Evolutionary conservation across 2,797 vertebrate species (phyloP).

Genomic region (Gobio occitaniae): DNA sequence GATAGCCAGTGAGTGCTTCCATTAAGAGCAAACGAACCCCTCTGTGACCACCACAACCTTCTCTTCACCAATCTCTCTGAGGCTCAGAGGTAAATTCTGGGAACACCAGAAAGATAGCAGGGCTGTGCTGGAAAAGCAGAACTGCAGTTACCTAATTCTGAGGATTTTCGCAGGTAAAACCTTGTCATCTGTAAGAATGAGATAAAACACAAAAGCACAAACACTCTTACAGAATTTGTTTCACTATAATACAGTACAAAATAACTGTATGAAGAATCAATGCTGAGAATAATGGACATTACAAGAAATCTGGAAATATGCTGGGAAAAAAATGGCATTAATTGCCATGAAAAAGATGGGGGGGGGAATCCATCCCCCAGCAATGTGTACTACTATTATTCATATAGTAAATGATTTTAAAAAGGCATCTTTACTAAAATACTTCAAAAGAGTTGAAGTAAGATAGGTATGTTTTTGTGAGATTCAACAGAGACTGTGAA

Average conservation of each 20-base stretch:
- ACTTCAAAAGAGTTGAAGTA: not conserved
- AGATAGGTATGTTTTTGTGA: not conserved
- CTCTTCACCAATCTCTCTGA: slow-evolving; percentile 14
- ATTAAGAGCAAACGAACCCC: slow-evolving; percentile 46
- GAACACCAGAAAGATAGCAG: not conserved
- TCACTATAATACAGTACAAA: not conserved
- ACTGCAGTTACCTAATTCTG: slow-evolving; percentile 1
- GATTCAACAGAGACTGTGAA: not conserved
- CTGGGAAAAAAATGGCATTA: not conserved
- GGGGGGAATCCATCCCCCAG: not conserved
- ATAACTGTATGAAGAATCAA: not conserved
- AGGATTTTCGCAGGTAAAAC: not conserved
- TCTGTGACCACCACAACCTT: slow-evolving; percentile 33
- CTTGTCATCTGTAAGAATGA: not conserved
- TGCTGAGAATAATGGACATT: not conserved
- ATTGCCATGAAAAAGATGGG: not conserved
- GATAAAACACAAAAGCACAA: not conserved
- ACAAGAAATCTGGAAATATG: not conserved
- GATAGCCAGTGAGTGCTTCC: slow-evolving; percentile 54
- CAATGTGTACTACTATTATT: not conserved
- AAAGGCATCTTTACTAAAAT: not conserved
- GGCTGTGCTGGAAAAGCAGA: slow-evolving; percentile 9
- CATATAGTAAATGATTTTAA: not conserved
- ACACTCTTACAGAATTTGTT: not conserved
- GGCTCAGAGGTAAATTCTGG: slow-evolving; percentile 1